Evolutionary conservation across 2,888 invertebrate species (phyloP).

Genomic region (Unio delphinus): DNA sequence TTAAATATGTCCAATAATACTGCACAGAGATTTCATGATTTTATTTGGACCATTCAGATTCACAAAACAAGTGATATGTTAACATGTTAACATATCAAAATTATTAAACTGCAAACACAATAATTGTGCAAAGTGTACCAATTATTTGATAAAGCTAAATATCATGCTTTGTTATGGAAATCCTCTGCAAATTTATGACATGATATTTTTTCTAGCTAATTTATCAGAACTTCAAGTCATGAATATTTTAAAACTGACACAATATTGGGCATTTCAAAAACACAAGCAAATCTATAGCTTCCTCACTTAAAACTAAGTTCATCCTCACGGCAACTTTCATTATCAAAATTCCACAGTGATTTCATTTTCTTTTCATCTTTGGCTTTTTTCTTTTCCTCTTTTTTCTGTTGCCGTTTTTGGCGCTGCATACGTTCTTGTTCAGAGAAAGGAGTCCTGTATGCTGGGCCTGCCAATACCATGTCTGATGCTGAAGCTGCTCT

Average conservation of each 20-base stretch:
- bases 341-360: constrained; percentile 66
- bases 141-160: no score
- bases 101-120: no score
- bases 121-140: no score
- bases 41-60: no score
- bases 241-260: constrained; percentile 1
- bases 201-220: no score
- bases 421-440: constrained; percentile 52
- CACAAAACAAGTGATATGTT: no score
- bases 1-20: no score
- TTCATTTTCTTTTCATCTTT: constrained; percentile 56
- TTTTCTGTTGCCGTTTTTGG: constrained; percentile 45
- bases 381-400: constrained; percentile 58
- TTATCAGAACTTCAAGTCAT: no score
- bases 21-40: no score
- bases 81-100: no score
- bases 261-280: not conserved
- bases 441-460: constrained; percentile 54
- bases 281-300: not conserved
- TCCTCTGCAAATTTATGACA: no score
- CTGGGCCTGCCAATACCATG: constrained; percentile 45
- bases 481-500: constrained; percentile 22
- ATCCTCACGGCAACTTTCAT: constrained; percentile 45
- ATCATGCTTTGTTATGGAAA: no score
- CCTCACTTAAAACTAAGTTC: constrained; percentile 61